Evolutionary conservation across 2,888 invertebrate species (phyloP), one percentile per base, ranked within the genome.

Genomic region (Apomyelois bistriatella): DNA sequence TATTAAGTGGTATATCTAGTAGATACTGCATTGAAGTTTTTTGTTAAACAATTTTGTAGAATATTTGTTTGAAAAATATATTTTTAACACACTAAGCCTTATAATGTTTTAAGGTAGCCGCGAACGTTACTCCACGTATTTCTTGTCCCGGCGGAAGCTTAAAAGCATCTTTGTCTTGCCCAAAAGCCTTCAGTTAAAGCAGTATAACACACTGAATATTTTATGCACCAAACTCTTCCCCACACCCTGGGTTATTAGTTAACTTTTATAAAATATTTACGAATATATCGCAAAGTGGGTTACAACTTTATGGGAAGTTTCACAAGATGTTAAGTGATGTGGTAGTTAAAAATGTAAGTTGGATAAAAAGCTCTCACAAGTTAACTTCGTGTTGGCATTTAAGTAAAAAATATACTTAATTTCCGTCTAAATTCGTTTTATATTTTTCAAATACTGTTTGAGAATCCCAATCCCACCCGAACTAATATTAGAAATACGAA

Each of bases 91-190:
- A 32, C 8, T 32, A 9, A 32, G 7, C 32, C 22, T 17, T 12
- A 48, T n/a, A n/a, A n/a, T 37, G 5, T 8, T 12, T 17, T 10
- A 15, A 38, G 3, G 13, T 13, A 1, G 16, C 15, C 16, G 40
- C 40, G 15, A 3, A 35, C 17, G n/a, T 66, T 16, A 54, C 76
- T 81, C 81, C 60, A 75, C 53, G 52, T 49, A 40, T 57, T 59
- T 55, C 15, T 38, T 74, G 61, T 74, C 68, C 53, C 57, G 59
- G 57, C 58, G 69, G 72, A 74, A 82, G 83, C 85, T 86, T 88
- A 85, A 88, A 86, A 88, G 88, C 87, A 85, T 87, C 87, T 87
- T 86, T 87, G 87, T 87, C 85, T 86, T 84, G 74, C 67, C 74
- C 81, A 73, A 82, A 82, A 83, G 81, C 79, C 78, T 79, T 76